Evolutionary conservation across 1,140 invertebrate species (phyloP).

Genomic region (Diplogasteroides magnus): DNA sequence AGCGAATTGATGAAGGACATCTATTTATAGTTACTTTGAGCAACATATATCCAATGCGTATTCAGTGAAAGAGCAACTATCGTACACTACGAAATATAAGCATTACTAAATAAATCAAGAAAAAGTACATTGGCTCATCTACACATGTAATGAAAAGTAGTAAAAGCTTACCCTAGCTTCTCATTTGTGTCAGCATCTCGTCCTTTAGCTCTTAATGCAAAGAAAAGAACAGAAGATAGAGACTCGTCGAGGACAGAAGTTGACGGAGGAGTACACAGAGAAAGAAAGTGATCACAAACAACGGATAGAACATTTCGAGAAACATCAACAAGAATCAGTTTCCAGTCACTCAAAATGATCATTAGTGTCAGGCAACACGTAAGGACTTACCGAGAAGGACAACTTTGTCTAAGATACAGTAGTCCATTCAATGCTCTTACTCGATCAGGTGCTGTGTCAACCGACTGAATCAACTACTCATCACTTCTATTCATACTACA

Average conservation of each 20-base stretch:
- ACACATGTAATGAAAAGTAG: background rate
- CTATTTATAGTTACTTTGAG: background rate
- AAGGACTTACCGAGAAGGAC: background rate
- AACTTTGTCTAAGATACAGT: background rate
- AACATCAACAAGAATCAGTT: background rate
- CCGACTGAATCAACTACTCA: too few species aligned
- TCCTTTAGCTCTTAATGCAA: conserved; percentile 74
- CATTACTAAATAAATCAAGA: background rate
- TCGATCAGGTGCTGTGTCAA: background rate
- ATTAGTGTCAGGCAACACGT: too few species aligned
- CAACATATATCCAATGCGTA: background rate
- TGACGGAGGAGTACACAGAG: conserved; percentile 38
- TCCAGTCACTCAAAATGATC: background rate
- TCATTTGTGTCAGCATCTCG: conserved; percentile 21
- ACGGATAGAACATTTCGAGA: background rate
- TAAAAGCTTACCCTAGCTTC: conserved; percentile 38
- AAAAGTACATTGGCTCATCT: background rate
- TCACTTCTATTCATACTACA: too few species aligned
- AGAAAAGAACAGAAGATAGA: conserved; percentile 88
- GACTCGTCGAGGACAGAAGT: conserved; percentile 86
- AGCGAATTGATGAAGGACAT: conserved; percentile 64
- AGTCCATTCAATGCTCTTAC: background rate
- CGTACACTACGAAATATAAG: background rate
- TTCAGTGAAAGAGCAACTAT: background rate
- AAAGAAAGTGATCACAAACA: background rate